A percentile compares a stretch with the other conserved stretches of the same genome.
phyloP scores from a whole-genome alignment of 2,888 invertebrate genomes.

The Philereme vetulata region DNA sequence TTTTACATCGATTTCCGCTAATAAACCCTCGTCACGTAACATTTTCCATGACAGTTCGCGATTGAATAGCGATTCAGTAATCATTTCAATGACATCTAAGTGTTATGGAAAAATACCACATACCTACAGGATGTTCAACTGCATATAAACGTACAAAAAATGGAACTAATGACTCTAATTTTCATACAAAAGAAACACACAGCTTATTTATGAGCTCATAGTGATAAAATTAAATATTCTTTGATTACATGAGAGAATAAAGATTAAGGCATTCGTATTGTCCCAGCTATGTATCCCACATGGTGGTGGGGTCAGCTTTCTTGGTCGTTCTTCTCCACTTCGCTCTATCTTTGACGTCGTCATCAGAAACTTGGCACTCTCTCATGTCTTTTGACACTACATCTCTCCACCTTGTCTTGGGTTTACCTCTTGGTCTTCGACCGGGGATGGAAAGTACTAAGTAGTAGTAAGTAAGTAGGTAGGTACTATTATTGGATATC shows the following conservation, averaged over 20 bases:
- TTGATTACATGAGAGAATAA: neutral
- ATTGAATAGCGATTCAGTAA: conserved; percentile 19
- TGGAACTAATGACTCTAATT: conserved; percentile 10
- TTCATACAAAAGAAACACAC: neutral
- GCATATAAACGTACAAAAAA: conserved; percentile 1
- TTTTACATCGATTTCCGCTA: conserved; percentile 46
- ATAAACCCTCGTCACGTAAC: conserved; percentile 59
- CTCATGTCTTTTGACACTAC: no score
- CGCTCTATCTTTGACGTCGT: no score
- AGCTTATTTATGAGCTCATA: conserved; percentile 1
- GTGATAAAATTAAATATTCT: neutral
- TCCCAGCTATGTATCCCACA: no score
- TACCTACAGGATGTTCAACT: conserved; percentile 2
- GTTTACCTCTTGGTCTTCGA: no score
- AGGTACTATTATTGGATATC: no score
- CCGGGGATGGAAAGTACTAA: no score
- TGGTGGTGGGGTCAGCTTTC: no score
- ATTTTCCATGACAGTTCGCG: conserved; percentile 36
- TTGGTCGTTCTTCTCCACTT: no score
- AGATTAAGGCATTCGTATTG: no score
- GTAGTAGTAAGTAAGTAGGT: no score
- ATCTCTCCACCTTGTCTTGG: no score
- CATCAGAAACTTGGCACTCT: no score
- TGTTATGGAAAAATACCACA: conserved; percentile 6
- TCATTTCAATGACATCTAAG: conserved; percentile 2